phyloP scores from a whole-genome alignment of 2,888 invertebrate species.

The Lissonota sp. region DNA sequence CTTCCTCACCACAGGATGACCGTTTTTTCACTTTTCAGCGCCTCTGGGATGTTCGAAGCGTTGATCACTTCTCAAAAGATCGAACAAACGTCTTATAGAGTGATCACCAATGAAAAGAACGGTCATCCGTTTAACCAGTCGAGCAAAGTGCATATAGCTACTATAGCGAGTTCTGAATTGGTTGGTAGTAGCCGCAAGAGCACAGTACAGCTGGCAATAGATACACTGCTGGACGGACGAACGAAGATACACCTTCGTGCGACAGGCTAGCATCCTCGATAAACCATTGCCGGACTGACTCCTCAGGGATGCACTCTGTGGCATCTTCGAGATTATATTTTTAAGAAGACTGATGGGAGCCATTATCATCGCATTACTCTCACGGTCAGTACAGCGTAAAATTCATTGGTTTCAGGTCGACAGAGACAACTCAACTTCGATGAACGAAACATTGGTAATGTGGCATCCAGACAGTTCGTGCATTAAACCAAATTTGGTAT shows the following conservation, averaged over 20 bases:
- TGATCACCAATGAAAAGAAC: slow-evolving; percentile 29
- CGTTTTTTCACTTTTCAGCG: slow-evolving; percentile 70
- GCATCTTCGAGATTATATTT: slow-evolving; percentile 17
- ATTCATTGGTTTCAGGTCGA: too few relatives aligned
- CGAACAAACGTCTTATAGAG: slow-evolving; percentile 37
- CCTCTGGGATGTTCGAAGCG: slow-evolving; percentile 68
- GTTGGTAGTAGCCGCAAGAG: slow-evolving; percentile 33
- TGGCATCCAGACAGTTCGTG: background rate
- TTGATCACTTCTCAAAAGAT: slow-evolving; percentile 72
- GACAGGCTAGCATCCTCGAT: slow-evolving; percentile 74
- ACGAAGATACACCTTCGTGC: slow-evolving; percentile 72
- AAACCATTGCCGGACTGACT: slow-evolving; percentile 78
- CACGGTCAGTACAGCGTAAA: background rate
- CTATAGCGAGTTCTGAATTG: slow-evolving; percentile 17
- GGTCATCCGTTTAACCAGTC: slow-evolving; percentile 26
- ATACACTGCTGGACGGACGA: slow-evolving; percentile 54
- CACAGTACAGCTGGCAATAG: background rate
- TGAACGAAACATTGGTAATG: background rate
- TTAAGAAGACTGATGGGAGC: background rate
- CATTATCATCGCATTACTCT: slow-evolving; percentile 10
- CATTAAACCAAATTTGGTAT: background rate
- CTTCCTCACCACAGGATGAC: slow-evolving; percentile 54
- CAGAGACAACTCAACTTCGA: background rate
- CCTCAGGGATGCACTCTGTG: slow-evolving; percentile 69
- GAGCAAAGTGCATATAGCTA: slow-evolving; percentile 44